Base-by-base conservation (phyloP, 1,140 invertebrate species). In the Trichonephila clavata region DNA sequence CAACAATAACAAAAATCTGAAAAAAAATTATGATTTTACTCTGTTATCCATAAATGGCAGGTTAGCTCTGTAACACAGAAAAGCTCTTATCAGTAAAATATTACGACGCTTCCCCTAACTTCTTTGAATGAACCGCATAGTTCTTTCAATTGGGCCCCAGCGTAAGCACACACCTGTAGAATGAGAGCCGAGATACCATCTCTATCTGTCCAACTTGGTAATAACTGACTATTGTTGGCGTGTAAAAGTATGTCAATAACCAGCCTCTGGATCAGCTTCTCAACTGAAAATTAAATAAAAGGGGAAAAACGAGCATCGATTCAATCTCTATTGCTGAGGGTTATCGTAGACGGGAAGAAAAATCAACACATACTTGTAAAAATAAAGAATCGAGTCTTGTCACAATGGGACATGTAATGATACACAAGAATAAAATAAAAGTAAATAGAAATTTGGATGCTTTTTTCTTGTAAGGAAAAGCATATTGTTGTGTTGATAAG, bases 241-340 rank as follows among this genome's bases (percentile, higher is more conserved):
- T 4, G 60, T 18, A 84, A 65, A 92, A 92, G 77, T 92, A 60
- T 92, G 90, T 92, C 90, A 92, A 92, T 92, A 92, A 92, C 90
- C 68, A 84, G n/a, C 50, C 68, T 39, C 24, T 24, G 18, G 21
- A n/a, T 24, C 63, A 50, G 65, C 63, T 63, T 59, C 65, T 60
- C 71, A 10, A 60, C 71, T 32, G 61, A 43, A 84, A 92, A 92
- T 84, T 84, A 92, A 92, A 92, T 84, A 92, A 77, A 77, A 16
- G 71, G 32, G 68, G 14, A 50, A 68, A 57, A 32, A 92, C 14
- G 32, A 6, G 27, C 71, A 77, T 39, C 71, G 71, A 77, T 77
- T 77, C 71, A 77, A 77, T 77, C 71, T 77, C 27, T 20, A 16
- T 14, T 18, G 39, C 24, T 32, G 16, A 71, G 27, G 71, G 89